phyloP scores from a whole-genome alignment of 2,888 invertebrate species.

The Eupeodes luniger region DNA sequence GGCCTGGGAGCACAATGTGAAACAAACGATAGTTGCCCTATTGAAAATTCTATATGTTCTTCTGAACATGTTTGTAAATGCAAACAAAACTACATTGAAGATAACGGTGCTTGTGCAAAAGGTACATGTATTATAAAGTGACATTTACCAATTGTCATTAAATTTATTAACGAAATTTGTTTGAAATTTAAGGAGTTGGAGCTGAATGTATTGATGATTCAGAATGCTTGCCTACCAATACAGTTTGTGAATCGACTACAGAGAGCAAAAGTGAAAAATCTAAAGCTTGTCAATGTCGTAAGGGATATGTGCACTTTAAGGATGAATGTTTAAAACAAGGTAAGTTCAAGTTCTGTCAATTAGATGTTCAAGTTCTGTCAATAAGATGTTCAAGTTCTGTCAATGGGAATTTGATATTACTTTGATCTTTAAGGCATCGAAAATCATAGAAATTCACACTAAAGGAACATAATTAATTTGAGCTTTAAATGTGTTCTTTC shows the following conservation, averaged over 20 bases:
- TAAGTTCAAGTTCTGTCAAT: constrained; percentile 41
- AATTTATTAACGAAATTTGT: neutral
- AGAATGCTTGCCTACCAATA: constrained; percentile 80
- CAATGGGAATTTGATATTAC: no score
- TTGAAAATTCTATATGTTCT: constrained; percentile 81
- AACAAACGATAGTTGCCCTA: constrained; percentile 79
- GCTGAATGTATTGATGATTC: constrained; percentile 80
- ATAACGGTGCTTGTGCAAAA: constrained; percentile 80
- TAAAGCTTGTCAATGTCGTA: constrained; percentile 81
- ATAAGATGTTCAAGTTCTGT: no score
- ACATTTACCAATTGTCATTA: neutral
- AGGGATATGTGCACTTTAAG: constrained; percentile 82
- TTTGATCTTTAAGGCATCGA: no score
- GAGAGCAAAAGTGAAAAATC: constrained; percentile 77
- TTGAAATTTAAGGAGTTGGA: constrained; percentile 78
- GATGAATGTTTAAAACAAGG: constrained; percentile 83
- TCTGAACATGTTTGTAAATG: constrained; percentile 81
- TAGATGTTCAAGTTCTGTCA: no score
- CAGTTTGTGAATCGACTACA: constrained; percentile 78
- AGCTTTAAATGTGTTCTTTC: no score
- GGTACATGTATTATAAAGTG: constrained; percentile 72
- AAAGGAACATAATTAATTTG: no score
- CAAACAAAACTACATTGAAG: constrained; percentile 79
- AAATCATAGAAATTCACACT: no score
- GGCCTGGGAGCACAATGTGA: constrained; percentile 82